Evolutionary conservation across 2,888 invertebrate genomes (phyloP).

Genomic region (Matsumyia berberina): DNA sequence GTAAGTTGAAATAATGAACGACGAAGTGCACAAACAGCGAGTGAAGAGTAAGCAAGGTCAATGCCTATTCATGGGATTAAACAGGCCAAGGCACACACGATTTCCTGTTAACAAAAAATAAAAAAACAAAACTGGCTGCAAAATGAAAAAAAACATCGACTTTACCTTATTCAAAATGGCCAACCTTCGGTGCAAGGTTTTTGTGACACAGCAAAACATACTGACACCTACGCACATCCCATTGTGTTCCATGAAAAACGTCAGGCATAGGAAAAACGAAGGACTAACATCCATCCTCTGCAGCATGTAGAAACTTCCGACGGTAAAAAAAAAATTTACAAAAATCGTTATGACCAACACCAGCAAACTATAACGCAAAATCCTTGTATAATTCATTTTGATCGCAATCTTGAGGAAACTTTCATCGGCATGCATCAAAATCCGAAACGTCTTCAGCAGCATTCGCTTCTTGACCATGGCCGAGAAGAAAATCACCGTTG

Average conservation of each 20-base stretch:
- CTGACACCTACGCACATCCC: constrained; percentile 61
- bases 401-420: constrained; percentile 54
- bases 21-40: too few species aligned
- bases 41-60: too few species aligned
- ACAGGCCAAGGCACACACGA: too few species aligned
- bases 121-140: too few species aligned
- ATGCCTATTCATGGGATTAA: too few species aligned
- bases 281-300: constrained; percentile 68
- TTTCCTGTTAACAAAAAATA: too few species aligned
- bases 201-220: constrained; percentile 59
- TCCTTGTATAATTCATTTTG: constrained; percentile 62
- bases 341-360: constrained; percentile 23
- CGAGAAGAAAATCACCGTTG: constrained; percentile 47
- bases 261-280: constrained; percentile 60
- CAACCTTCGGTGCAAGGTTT: constrained; percentile 64
- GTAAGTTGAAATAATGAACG: too few species aligned
- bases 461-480: constrained; percentile 48
- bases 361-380: constrained; percentile 38
- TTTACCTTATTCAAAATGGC: constrained; percentile 72
- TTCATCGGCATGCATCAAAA: constrained; percentile 33
- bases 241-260: constrained; percentile 59
- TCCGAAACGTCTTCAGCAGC: constrained; percentile 58
- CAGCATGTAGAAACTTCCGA: constrained; percentile 57
- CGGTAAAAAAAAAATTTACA: constrained; percentile 40
- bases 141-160: constrained; percentile 21